Evolutionary conservation across 2,113 vertebrate species (phyloP).

Genomic region (Micromys minutus): DNA sequence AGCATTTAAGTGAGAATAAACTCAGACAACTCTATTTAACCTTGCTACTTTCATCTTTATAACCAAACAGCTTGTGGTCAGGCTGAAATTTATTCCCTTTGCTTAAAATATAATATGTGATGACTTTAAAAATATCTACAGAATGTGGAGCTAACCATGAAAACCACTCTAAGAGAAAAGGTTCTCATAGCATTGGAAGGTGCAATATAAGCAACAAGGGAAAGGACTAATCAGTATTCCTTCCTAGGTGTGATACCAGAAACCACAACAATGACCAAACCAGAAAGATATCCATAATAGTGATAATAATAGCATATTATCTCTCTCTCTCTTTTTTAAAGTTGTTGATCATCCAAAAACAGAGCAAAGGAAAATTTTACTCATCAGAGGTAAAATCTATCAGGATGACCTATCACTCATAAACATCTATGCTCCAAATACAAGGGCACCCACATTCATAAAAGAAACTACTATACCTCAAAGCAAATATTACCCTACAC

Average conservation of each 20-base stretch:
- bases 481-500: too few species aligned
- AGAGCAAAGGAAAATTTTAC: too few species aligned
- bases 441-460: too few species aligned
- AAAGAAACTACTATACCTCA: too few species aligned
- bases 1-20: slow-evolving; percentile 27
- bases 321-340: too few species aligned
- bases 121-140: too few species aligned
- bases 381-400: too few species aligned
- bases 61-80: neutral
- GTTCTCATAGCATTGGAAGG: neutral
- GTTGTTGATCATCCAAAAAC: too few species aligned
- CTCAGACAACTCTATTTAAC: neutral
- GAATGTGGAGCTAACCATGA: neutral
- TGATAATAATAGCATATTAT: neutral
- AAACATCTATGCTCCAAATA: too few species aligned
- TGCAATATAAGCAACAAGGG: neutral
- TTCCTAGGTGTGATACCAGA: neutral
- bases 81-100: slow-evolving; percentile 3
- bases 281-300: neutral
- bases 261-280: neutral
- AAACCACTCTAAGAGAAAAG: neutral
- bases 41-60: neutral
- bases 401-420: too few species aligned
- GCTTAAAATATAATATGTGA: slow-evolving; percentile 1
- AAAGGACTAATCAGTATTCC: neutral